These are phyloP conservation scores for Drosophila sp. DNA, from an alignment of 1,140 invertebrate genomes.

Conservation along the genomic window DNA sequence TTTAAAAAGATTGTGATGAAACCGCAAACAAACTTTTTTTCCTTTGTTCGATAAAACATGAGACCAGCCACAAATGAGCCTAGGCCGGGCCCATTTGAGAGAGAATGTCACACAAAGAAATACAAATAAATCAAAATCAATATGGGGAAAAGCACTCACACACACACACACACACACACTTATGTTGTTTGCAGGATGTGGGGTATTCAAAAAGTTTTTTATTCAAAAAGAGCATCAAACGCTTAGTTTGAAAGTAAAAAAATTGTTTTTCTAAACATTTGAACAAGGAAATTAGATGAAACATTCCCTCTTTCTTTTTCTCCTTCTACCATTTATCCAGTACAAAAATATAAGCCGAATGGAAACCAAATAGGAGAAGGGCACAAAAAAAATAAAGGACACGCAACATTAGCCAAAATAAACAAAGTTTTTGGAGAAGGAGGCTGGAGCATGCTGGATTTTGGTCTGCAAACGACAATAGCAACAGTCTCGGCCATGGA, in stretches of 20 bases:
- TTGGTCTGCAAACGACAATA: not conserved
- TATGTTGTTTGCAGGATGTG: conserved; percentile 3
- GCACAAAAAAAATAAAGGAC: conserved; percentile 33
- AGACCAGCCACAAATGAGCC: conserved; percentile 40
- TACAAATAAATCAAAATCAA: conserved; percentile 55
- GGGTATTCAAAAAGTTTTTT: conserved; percentile 36
- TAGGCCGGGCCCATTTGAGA: not conserved
- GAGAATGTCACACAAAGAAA: conserved; percentile 34
- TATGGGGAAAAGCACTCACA: conserved; percentile 36
- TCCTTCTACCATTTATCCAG: conserved; percentile 49
- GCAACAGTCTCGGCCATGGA: conserved; percentile 27
- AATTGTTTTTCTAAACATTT: conserved; percentile 23
- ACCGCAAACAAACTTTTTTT: conserved; percentile 28
- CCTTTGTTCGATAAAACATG: conserved; percentile 24
- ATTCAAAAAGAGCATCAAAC: conserved; percentile 55
- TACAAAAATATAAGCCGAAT: conserved; percentile 53
- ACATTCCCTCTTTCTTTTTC: conserved; percentile 37
- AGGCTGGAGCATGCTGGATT: not conserved
- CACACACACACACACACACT: conserved; percentile 31
- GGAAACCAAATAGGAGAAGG: conserved; percentile 61
- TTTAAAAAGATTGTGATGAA: conserved; percentile 29
- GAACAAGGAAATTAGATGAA: conserved; percentile 54
- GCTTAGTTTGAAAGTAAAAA: conserved; percentile 30
- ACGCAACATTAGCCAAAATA: conserved; percentile 65
- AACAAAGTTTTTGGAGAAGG: conserved; percentile 19